Base-by-base conservation (phyloP, 2,888 invertebrate species). In the Aleiodes leptofemur region DNA sequence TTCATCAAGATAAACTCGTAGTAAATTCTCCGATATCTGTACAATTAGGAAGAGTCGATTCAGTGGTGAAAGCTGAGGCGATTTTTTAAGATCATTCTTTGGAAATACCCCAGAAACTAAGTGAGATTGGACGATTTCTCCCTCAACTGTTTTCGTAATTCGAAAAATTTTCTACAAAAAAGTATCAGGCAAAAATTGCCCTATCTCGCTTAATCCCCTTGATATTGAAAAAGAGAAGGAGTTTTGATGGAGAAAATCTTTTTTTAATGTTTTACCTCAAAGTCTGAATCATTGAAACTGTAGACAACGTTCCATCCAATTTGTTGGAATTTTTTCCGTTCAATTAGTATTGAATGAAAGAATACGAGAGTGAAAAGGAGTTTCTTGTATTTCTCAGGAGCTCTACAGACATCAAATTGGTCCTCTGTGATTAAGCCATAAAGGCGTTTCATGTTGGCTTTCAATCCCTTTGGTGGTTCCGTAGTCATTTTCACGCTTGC, bases 401-500 rank as follows among this genome's bases (percentile, higher is more conserved):
- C 93, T 70, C 92, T 91, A 79, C 95, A 95, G 75, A 92, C 89
- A 72, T 92, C 92, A 86, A 96, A 96, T 86, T 94, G 94, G n/a
- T 92, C 93, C 82, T 96, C 96, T 73, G 94, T 94, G 48, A 97
- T 90, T 83, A 94, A 91, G 78, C 95, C 93, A 88, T 96, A 97
- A 13, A 97, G 88, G 29, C 97, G 93, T 80, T 95, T 96, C 91
- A 97, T 91, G 90, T 97, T 97, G 69, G 97, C 95, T 90, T 95
- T 96, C 50, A 97, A 90, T 78, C 97, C 97, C 93, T 96, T 96
- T 3, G 97, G 97, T 0, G 97, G 96, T 88, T 97, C 97, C 0
- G 97, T 97, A 9, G 97, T 97, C 96, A 97, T 97, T 91, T 97
- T 97, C 82, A 97, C 95, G 76, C 95, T 95, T 59, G 95, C 92